Conservation (phyloP, 2,113 vertebrate genomes). For the Gadus macrocephalus region DNA sequence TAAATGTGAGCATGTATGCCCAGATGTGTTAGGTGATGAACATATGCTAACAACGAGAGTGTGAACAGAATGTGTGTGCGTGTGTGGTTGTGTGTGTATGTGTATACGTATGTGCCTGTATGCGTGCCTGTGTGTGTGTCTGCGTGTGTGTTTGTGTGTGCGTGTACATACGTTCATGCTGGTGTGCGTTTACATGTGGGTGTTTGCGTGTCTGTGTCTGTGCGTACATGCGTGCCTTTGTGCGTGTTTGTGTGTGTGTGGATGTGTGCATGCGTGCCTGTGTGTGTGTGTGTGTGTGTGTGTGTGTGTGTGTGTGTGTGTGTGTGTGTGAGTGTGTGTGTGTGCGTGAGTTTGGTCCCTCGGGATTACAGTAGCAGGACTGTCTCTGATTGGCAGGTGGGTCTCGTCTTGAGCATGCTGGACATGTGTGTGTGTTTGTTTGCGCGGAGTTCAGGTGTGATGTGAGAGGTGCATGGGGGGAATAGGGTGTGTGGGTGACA, state of each 20-base stretch:
- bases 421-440: conserved; percentile 47
- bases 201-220: not conserved
- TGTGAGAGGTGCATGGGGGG: conserved; percentile 35
- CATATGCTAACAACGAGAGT: too few species aligned
- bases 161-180: too few species aligned
- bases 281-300: not conserved
- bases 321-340: conserved; percentile 1
- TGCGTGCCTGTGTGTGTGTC: conserved; percentile 24
- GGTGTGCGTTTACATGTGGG: too few species aligned
- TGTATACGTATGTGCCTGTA: not conserved
- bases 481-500: not conserved
- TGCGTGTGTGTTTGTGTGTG: too few species aligned
- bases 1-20: not conserved
- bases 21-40: too few species aligned
- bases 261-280: not conserved
- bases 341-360: not conserved
- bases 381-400: conserved; percentile 56
- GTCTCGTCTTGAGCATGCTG: conserved; percentile 48
- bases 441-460: conserved; percentile 48
- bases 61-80: too few species aligned
- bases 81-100: too few species aligned
- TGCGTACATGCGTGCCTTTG: too few species aligned
- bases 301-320: not conserved
- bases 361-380: conserved; percentile 47
- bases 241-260: not conserved